Conservation (phyloP, 1,140 invertebrate genomes). For the Lasaia peninsularis region DNA sequence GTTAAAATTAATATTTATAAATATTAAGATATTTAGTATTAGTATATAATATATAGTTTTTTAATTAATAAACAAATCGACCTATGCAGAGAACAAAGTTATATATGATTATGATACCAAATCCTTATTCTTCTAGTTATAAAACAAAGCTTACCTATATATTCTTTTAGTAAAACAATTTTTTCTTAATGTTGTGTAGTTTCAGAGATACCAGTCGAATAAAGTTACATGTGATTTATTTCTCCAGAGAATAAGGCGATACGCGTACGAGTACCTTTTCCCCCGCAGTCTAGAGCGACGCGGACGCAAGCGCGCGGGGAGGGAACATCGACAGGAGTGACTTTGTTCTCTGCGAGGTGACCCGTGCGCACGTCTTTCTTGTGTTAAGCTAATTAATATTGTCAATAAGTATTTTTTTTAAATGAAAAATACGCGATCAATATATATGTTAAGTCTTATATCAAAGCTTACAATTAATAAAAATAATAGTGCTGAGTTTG, state of each 20-base stretch:
- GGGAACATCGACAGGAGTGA: neutral
- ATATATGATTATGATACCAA: neutral
- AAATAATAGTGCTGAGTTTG: neutral
- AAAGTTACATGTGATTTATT: constrained; percentile 10
- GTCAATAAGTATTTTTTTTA: neutral
- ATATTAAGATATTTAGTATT: no score
- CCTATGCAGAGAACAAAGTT: constrained; percentile 4
- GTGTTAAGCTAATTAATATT: neutral
- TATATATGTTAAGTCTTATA: neutral
- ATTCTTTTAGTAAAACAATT: constrained; percentile 7
- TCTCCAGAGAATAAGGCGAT: constrained; percentile 9
- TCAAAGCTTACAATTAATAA: neutral
- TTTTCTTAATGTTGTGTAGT: constrained; percentile 11
- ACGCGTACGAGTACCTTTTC: constrained; percentile 10
- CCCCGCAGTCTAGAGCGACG: neutral
- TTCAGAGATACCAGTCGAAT: constrained; percentile 11
- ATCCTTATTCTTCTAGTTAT: constrained; percentile 1
- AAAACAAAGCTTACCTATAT: constrained; percentile 10
- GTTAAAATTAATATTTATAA: no score
- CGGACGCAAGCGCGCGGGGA: constrained; percentile 5
- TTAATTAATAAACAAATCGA: no score
- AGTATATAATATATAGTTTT: no score
- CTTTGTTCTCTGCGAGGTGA: constrained; percentile 1
- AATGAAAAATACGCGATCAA: neutral
- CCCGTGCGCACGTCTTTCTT: neutral